Evolutionary conservation across 2,797 vertebrate species (phyloP).

Genomic region (Anniella stebbinsi): DNA sequence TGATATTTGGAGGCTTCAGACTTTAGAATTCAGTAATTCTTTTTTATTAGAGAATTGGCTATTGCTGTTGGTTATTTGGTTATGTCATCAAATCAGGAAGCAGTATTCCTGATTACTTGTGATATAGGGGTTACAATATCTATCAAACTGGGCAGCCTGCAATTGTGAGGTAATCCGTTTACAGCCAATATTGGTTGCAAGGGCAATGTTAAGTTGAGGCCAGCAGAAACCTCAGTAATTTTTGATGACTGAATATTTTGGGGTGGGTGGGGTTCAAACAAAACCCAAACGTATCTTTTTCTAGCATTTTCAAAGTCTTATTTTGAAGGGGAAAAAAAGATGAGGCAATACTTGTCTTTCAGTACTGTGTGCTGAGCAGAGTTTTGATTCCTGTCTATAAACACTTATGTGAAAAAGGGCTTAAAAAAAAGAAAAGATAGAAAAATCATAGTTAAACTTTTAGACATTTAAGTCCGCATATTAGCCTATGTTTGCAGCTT

Average conservation of each 20-base stretch:
- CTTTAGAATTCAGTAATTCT: neutral
- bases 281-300: neutral
- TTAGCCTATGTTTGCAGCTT: constrained; percentile 18
- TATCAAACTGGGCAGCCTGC: constrained; percentile 5
- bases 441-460: constrained; percentile 20
- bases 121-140: neutral
- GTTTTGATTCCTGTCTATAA: neutral
- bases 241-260: neutral
- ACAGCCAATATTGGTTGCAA: neutral
- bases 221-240: neutral
- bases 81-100: neutral
- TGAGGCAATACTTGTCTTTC: constrained; percentile 28
- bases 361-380: neutral
- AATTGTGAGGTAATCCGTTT: constrained; percentile 9
- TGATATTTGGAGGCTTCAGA: neutral
- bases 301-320: constrained; percentile 18
- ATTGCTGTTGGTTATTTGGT: neutral
- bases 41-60: neutral
- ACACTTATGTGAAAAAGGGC: neutral
- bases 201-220: neutral
- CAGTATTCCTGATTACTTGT: neutral
- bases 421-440: neutral
- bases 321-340: neutral
- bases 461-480: constrained; percentile 26
- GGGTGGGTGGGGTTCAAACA: neutral